Evolutionary conservation across 2,113 vertebrate genomes (phyloP), one percentile per base, ranked within the genome.

Genomic region (Osmerus mordax): DNA sequence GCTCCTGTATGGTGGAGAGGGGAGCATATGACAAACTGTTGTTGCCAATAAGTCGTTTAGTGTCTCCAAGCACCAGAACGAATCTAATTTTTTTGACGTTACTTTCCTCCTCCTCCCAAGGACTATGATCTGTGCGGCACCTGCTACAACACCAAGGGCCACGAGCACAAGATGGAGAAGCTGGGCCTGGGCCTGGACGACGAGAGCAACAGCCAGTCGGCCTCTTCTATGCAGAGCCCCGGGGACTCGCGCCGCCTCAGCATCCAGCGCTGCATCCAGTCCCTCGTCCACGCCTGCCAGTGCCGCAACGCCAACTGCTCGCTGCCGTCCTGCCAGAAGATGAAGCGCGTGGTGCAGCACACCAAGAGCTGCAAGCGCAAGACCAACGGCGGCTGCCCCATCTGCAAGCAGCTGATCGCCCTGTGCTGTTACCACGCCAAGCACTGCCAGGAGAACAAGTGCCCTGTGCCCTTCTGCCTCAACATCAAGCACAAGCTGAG

Each of bases 371-470:
- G 97, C 91, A 99, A 99, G 60, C 95, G 96, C 71, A 99, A 99
- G 87, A 99, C 96, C 81, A 99, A 98, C 0, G 96, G 97, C 0
- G 96, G 97, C 11, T 98, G 97, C 77, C 97, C 97, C 71, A 97
- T 99, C 83, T 99, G 97, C 92, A 99, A 97, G 83, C 97, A 98
- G 78, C 96, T 99, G 29, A 99, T 99, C 0, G 97, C 97, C 0
- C 91, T 99, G 62, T 99, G 97, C 84, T 99, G 97, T 89, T 99
- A 98, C 84, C 97, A 99, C 0, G 97, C 97, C n/a, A 99, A 99
- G 90, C 96, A 98, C 91, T 99, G 97, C 93, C 97, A 99, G 91
- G 97, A 99, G 91, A 99, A 97, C 90, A 99, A 99, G 90, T 99
- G 97, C 73, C 97, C 97, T 0, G 97, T 99, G 78, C 97, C 97